A percentile compares a stretch with the other conserved stretches of the same genome.
phyloP scores from a whole-genome alignment of 2,113 vertebrate species.

The Zonotrichia leucophrys region DNA sequence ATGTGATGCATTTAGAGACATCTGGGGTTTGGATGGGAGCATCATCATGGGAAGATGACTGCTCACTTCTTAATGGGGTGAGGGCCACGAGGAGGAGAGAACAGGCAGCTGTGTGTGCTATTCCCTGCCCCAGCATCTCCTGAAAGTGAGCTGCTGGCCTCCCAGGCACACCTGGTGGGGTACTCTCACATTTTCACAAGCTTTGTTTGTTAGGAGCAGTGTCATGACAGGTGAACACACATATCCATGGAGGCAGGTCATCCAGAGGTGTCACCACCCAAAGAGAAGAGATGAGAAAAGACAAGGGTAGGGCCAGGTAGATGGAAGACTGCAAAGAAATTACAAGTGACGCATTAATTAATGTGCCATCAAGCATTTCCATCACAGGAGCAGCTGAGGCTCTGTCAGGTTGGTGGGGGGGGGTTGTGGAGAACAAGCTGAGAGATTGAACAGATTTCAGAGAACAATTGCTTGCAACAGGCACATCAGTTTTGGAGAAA shows the following conservation, averaged over 20 bases:
- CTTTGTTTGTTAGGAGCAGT: not conserved
- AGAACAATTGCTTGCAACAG: not conserved
- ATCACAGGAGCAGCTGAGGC: not conserved
- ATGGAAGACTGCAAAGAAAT: not conserved
- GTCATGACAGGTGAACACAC: not conserved
- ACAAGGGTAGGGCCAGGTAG: not conserved
- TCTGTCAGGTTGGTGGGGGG: not conserved
- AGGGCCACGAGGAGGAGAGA: not conserved
- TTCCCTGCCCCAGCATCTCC: not conserved
- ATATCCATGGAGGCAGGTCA: not conserved
- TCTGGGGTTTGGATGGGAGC: not conserved
- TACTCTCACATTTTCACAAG: not conserved
- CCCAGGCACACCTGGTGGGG: rapidly evolving
- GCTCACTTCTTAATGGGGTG: not conserved
- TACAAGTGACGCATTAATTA: not conserved
- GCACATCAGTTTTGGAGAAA: not conserved
- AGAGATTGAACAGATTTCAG: not conserved
- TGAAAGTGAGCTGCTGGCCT: not conserved
- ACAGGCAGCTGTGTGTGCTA: not conserved
- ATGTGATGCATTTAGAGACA: not conserved
- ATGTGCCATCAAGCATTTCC: not conserved
- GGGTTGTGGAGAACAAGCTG: not conserved
- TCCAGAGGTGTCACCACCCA: not conserved
- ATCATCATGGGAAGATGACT: not conserved
- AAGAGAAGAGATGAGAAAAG: not conserved